These are phyloP conservation scores for Acropora yongei DNA, from an alignment of 64 coral and sea anemone species.

Conservation along the genomic window DNA sequence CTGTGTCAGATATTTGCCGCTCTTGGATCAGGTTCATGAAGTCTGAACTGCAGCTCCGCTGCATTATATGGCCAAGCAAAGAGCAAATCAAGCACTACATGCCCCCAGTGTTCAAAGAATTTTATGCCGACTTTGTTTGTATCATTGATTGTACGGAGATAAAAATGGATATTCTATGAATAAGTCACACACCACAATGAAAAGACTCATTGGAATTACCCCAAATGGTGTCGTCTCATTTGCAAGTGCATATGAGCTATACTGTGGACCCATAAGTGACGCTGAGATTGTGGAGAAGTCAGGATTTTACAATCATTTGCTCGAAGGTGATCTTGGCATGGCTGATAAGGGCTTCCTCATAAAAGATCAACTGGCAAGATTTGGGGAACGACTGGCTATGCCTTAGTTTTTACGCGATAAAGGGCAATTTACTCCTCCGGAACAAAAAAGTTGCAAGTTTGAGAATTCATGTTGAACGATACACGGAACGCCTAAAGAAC, in stretches of 20 bases:
- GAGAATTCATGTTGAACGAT: constrained; percentile 31
- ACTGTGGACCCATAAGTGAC: constrained; percentile 65
- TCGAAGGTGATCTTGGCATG: constrained; percentile 48
- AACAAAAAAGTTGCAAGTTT: too few species aligned
- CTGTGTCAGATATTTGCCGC: constrained; percentile 39
- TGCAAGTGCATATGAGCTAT: constrained; percentile 32
- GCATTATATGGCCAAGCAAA: constrained; percentile 55
- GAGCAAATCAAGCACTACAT: constrained; percentile 55
- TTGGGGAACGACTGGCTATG: constrained; percentile 48
- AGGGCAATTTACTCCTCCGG: constrained; percentile 14
- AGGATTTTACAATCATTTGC: constrained; percentile 35
- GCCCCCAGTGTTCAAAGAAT: constrained; percentile 45
- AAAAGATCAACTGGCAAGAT: constrained; percentile 34
- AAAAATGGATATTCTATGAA: background rate
- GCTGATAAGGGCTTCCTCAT: background rate
- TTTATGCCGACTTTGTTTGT: constrained; percentile 62
- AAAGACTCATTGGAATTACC: constrained; percentile 53
- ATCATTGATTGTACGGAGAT: constrained; percentile 65
- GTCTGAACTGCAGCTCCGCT: constrained; percentile 31
- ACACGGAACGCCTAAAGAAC: constrained; percentile 61
- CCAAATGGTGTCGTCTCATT: constrained; percentile 66
- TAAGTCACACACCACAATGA: constrained; percentile 51
- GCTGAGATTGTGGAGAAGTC: constrained; percentile 54
- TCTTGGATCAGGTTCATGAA: constrained; percentile 56
- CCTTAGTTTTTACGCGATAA: constrained; percentile 53